phyloP scores from a whole-genome alignment of 2,888 invertebrate genomes.

The Steinernema scapterisci region DNA sequence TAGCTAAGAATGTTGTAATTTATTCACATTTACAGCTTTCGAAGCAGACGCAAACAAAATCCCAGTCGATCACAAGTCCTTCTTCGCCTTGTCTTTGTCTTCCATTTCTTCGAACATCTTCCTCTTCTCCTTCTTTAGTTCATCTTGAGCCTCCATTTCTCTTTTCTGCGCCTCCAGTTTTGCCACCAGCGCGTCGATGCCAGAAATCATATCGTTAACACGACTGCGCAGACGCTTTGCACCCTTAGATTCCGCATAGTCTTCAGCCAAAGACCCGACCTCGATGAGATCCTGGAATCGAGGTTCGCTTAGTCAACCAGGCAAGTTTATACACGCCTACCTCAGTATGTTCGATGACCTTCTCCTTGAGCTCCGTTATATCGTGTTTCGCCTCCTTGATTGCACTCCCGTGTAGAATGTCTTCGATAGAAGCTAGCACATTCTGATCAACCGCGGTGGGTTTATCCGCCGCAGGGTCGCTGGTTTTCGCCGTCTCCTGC shows the following conservation, averaged over 20 bases:
- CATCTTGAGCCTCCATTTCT: not conserved
- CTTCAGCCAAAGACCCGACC: slow-evolving; percentile 52
- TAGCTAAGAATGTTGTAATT: no score
- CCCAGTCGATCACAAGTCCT: no score
- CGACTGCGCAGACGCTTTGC: slow-evolving; percentile 53
- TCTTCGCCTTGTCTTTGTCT: no score
- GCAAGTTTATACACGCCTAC: slow-evolving; percentile 33
- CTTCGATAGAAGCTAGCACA: slow-evolving; percentile 37
- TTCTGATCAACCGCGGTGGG: not conserved
- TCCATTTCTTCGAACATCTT: no score
- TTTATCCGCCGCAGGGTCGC: no score
- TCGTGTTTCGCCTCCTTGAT: slow-evolving; percentile 60
- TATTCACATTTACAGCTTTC: no score
- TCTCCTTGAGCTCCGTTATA: slow-evolving; percentile 59
- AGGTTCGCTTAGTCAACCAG: no score
- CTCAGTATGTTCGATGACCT: slow-evolving; percentile 63
- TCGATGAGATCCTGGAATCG: slow-evolving; percentile 53
- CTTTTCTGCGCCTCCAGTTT: slow-evolving; percentile 54
- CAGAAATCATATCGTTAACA: slow-evolving; percentile 59
- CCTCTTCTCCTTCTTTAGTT: no score
- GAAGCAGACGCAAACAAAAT: no score
- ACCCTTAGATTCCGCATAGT: slow-evolving; percentile 57
- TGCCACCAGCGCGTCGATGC: slow-evolving; percentile 56
- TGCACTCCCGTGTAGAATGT: slow-evolving; percentile 51
- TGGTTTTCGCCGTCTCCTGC: no score